A percentile compares a stretch with the other conserved stretches of the same genome.
Conservation (phyloP, 2,888 invertebrate genomes). For the Drosophila niveifrons region DNA sequence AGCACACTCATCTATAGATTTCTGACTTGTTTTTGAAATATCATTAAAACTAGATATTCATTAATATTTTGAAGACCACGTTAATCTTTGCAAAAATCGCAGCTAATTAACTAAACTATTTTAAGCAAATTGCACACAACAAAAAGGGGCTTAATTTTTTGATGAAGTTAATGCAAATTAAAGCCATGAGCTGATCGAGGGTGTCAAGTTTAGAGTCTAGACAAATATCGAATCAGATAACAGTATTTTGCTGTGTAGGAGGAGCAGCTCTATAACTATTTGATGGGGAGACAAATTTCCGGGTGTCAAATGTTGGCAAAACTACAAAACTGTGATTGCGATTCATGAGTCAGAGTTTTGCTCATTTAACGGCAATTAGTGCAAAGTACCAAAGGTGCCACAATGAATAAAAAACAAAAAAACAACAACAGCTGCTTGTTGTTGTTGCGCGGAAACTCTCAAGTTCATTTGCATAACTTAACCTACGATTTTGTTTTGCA, state of each 20-base stretch:
- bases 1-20: too few species aligned
- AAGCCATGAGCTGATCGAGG: not conserved
- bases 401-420: slow-evolving; percentile 5
- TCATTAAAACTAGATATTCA: too few species aligned
- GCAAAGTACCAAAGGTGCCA: slow-evolving; percentile 15
- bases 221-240: slow-evolving; percentile 31
- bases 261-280: not conserved
- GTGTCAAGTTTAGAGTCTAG: slow-evolving; percentile 25
- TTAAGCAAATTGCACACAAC: not conserved
- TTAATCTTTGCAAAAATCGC: not conserved
- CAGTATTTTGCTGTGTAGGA: slow-evolving; percentile 9
- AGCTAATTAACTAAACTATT: not conserved
- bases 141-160: not conserved
- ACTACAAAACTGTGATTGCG: not conserved
- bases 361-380: slow-evolving; percentile 35
- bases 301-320: slow-evolving; percentile 55
- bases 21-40: too few species aligned
- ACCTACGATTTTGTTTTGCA: slow-evolving; percentile 37
- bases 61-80: not conserved
- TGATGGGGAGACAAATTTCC: slow-evolving; percentile 66
- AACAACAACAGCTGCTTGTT: slow-evolving; percentile 3
- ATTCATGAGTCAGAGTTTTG: slow-evolving; percentile 36
- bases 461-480: slow-evolving; percentile 69
- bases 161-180: slow-evolving; percentile 27
- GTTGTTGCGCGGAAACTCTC: slow-evolving; percentile 1